Percentiles rank a stretch among this genome's conserved stretches.
Evolutionary conservation across 2,797 vertebrate species (phyloP).

Genomic region (Diglossa cyanea): DNA sequence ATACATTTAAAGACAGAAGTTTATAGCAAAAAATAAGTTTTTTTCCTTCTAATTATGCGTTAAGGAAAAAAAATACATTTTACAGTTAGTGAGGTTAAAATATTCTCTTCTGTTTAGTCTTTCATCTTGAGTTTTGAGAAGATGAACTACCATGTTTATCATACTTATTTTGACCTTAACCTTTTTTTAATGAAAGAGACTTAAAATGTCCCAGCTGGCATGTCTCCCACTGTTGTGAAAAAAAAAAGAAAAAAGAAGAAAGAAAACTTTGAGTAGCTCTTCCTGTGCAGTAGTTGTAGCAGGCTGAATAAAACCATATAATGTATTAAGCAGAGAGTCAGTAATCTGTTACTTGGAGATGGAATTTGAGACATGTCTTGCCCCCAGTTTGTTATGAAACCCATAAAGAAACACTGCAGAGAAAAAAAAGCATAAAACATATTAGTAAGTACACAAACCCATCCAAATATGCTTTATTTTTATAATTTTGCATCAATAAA

Average conservation of each 20-base stretch:
- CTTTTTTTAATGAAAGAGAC: conserved; percentile 80
- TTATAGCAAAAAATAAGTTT: conserved; percentile 49
- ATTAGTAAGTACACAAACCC: not conserved
- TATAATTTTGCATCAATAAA: not conserved
- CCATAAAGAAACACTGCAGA: not conserved
- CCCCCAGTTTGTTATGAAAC: not conserved
- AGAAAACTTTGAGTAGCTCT: conserved; percentile 34
- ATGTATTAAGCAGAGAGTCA: not conserved
- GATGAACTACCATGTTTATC: conserved; percentile 79
- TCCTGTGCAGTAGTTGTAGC: conserved; percentile 37
- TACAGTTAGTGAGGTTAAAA: conserved; percentile 67
- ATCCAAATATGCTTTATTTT: not conserved
- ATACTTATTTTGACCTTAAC: conserved; percentile 82
- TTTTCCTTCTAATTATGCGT: conserved; percentile 33
- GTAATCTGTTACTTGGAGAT: not conserved
- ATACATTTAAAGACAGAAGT: conserved; percentile 69
- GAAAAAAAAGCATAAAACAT: not conserved
- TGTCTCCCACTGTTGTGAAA: conserved; percentile 46
- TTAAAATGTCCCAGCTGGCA: conserved; percentile 84
- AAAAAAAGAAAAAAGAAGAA: not conserved
- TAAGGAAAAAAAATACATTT: not conserved
- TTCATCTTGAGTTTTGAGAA: conserved; percentile 76
- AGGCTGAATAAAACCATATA: conserved; percentile 4
- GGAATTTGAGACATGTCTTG: not conserved
- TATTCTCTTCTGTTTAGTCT: conserved; percentile 74